Base-by-base conservation (phyloP, 1,140 invertebrate genomes). In the Telenomus remus region DNA sequence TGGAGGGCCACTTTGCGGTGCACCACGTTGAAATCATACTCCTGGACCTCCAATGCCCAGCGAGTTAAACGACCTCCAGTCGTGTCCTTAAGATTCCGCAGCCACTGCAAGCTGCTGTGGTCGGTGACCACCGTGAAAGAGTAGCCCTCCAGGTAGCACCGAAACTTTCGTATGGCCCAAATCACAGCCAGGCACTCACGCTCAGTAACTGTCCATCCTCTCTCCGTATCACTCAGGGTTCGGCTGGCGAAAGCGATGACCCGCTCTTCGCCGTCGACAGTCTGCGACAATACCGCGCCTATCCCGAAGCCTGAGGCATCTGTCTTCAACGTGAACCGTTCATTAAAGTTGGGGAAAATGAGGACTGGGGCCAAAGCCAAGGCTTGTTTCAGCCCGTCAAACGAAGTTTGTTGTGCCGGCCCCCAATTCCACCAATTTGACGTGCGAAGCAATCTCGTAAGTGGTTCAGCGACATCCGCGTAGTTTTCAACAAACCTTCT, bases 241-340 rank as follows among this genome's bases (percentile, higher is more conserved):
- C 84, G 50, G 15, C 83, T 82, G 12, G 80, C 79, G 65, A 84
- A 88, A 0, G 79, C 79, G n/a, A 89, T 79, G 1, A 81, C 79
- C 11, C 39, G 15, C 16, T 61, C 48, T 37, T 35, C 37, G 12
- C 60, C 57, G 0, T 78, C 70, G 12, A 46, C 5, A 1, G 57
- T 49, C 54, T 84, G 80, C 0, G 57, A 65, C 5, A 82, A 43
- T 5, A 82, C 76, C 9, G 65, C 72, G 1, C 78, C 81, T 11
- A 84, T 1, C 19, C 81, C 81, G 11, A 16, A 34, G 11, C 63
- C 56, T 9, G 66, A 69, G 0, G 78, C 72, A 46, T 82, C 80
- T 0, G 74, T 77, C 10, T 82, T 73, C 0, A 84, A 34, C 0
- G 37, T 48, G 43, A 83, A 81, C 3, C 47, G 57, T 8, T n/a